Base-by-base conservation (phyloP, 2,113 vertebrate species). In the Brevimyrus niger region DNA sequence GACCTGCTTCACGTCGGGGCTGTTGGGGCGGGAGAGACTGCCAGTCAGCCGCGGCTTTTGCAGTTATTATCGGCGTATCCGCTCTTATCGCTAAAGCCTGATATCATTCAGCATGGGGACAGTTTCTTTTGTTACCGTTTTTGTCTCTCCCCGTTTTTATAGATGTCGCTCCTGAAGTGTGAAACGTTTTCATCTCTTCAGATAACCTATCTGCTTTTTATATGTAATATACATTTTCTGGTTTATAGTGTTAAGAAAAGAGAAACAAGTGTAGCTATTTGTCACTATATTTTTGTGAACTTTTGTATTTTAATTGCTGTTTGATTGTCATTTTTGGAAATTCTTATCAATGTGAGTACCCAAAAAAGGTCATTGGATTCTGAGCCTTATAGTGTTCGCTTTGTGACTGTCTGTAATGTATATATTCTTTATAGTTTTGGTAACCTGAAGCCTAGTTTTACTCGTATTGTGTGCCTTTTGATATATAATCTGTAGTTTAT, bases 301-400 rank as follows among this genome's bases (percentile, higher is more conserved):
- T 96, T 97, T 97, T 97, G 96, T 96, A 96, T 96, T 96, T 96
- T 93, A 96, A 97, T 96, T 96, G 96, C 96, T 96, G 96, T 97
- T 96, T 95, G 94, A 96, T 96, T 95, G 96, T 96, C 96, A 97
- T 96, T 97, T 97, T 96, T 97, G 96, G 95, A 95, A 95, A 96
- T 89, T 89, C 88, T 89, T 89, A 88, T 88, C 88, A 89, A 61
- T 89, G 88, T 89, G 88, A 85, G 76, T 89, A 89, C 88, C 88
- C 51, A 80, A 55, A 89, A 85, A 89, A 80, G 51, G 89, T 90
- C 89, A 96, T 91, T 93, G 95, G 88, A 89, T 89, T 85, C 80
- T 89, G 88, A 89, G 88, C 92, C 91, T 92, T 91, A 88, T 92
- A 88, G 90, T 92, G 91, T 93, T 90, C 90, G 80, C 90, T 88